These are phyloP conservation scores for Argyresthia albistria DNA, from an alignment of 2,888 invertebrate genomes.

Conservation along the genomic window DNA sequence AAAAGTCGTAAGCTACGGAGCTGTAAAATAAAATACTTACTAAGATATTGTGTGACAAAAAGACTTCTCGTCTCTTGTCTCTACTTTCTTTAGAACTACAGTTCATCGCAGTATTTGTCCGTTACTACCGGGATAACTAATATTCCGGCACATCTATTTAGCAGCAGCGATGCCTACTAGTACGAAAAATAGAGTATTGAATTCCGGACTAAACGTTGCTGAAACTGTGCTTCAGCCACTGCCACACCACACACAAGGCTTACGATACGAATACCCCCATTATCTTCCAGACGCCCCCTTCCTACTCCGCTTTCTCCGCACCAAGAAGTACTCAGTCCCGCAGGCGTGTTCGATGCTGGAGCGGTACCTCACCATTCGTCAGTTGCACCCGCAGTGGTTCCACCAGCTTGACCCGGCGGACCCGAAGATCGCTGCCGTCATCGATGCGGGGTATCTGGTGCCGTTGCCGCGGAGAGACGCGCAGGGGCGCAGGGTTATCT, in stretches of 20 bases:
- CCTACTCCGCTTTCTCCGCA: slow-evolving; percentile 86
- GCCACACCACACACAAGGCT: neutral
- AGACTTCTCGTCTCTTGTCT: too few species aligned
- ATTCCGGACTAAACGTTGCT: neutral
- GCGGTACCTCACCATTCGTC: slow-evolving; percentile 87
- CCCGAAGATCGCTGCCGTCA: slow-evolving; percentile 83
- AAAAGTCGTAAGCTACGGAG: too few species aligned
- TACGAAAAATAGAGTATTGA: too few species aligned
- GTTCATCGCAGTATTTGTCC: too few species aligned
- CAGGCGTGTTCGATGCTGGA: slow-evolving; percentile 91
- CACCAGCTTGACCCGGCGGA: slow-evolving; percentile 84
- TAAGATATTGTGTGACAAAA: too few species aligned
- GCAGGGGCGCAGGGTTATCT: slow-evolving; percentile 82
- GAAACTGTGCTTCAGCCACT: neutral
- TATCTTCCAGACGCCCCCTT: slow-evolving; percentile 78
- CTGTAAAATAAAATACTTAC: too few species aligned
- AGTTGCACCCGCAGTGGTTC: slow-evolving; percentile 91
- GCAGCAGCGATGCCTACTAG: too few species aligned
- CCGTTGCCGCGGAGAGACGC: slow-evolving; percentile 82
- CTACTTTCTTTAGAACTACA: too few species aligned
- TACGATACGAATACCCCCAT: slow-evolving; percentile 1
- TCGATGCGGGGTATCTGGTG: slow-evolving; percentile 84
- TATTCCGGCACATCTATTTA: too few species aligned
- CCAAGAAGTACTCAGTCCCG: slow-evolving; percentile 90
- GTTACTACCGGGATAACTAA: too few species aligned